phyloP scores from a whole-genome alignment of 2,797 vertebrate genomes.

The Oreortyx pictus region DNA sequence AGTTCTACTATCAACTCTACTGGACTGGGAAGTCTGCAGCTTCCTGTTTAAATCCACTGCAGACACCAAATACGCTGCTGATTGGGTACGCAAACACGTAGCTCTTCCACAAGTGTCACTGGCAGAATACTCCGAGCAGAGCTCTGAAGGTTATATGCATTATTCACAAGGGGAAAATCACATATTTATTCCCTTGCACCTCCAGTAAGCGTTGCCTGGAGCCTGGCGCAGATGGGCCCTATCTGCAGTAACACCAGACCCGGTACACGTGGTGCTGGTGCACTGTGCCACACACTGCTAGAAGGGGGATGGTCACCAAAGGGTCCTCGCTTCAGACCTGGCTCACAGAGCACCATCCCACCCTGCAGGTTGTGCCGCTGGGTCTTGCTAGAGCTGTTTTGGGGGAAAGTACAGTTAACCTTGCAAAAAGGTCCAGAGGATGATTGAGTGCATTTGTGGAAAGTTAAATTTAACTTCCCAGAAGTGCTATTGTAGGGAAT shows the following conservation, averaged over 20 bases:
- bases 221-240: neutral
- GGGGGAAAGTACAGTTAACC: neutral
- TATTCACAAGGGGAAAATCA: conserved; percentile 56
- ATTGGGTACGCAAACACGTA: neutral
- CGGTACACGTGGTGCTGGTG: neutral
- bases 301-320: neutral
- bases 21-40: neutral
- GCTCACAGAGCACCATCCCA: fast-evolving
- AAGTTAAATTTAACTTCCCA: neutral
- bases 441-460: neutral
- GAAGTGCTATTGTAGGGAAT: neutral
- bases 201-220: conserved; percentile 18
- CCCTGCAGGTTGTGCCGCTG: neutral
- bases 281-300: neutral
- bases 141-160: conserved; percentile 26
- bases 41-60: neutral
- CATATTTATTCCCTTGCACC: conserved; percentile 9
- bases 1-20: neutral
- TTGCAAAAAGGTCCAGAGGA: neutral
- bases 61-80: neutral
- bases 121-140: neutral
- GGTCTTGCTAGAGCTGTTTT: neutral
- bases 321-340: neutral
- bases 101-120: neutral
- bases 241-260: neutral